Base-by-base conservation (phyloP, 2,888 invertebrate genomes). In the Alsophila aescularia region DNA sequence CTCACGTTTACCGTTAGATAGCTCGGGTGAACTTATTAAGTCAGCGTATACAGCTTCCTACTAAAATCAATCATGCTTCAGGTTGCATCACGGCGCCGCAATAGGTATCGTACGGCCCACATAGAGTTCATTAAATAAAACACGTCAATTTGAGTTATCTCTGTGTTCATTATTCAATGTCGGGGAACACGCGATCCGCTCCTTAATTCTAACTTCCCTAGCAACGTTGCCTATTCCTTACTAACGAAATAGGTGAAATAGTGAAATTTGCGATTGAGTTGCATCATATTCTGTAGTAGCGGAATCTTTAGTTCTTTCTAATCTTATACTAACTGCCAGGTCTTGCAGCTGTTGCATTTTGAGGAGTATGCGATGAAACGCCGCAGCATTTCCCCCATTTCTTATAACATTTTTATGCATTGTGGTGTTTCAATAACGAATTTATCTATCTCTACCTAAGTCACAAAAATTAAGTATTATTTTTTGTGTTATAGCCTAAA, bases 121-220 rank as follows among this genome's bases (percentile, higher is more conserved):
- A 83, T 84, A 63, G 65, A 45, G 62, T 76, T 83, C 81, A 84
- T 84, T 83, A 84, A 81, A 81, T 79, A 83, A 83, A 85, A 81
- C 78, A 75, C 70, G 77, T 82, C 77, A 83, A 81, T 83, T 83
- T 78, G 79, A 80, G 73, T 69, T 77, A 83, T 84, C 83, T 83
- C 71, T 66, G 43, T 65, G 71, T 70, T 84, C 86, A 85, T 88
- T 82, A 87, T 79, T 87, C 84, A 85, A 84, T 81, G 87, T 83
- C 81, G 69, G 72, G 57, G 61, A 69, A 68, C 88, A 89, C 87
- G 87, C 87, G 71, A 86, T 77, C 75, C 70, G 64, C 83, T 79
- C 75, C 76, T 82, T 79, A 56, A 39, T 56, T 56, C 49, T 51
- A 10, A 21, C 32, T 51, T 55, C 53, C 52, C 36, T 51, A 48